Evolutionary conservation across 2,113 vertebrate genomes (phyloP).

Genomic region (Progne subis): DNA sequence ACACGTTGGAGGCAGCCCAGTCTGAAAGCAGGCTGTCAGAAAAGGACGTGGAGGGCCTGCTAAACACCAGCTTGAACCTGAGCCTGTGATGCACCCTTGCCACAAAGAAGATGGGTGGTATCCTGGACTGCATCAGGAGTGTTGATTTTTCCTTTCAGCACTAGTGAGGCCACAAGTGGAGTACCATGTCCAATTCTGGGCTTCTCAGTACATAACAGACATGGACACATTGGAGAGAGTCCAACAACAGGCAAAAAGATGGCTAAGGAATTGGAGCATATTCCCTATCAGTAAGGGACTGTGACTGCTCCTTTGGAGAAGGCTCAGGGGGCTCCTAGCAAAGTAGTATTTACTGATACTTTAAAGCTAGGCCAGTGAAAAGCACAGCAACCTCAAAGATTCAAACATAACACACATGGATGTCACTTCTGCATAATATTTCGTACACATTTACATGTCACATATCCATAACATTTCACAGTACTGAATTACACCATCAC

Average conservation of each 20-base stretch:
- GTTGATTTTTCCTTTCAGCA: background rate
- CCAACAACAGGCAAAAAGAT: background rate
- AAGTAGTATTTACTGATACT: constrained; percentile 51
- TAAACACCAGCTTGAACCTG: background rate
- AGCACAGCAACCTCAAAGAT: constrained; percentile 51
- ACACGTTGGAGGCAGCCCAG: background rate
- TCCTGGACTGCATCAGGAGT: background rate
- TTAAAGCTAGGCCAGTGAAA: constrained; percentile 53
- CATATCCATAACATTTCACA: background rate
- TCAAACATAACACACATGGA: constrained; percentile 53
- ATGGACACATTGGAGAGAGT: background rate
- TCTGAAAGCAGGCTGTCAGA: background rate
- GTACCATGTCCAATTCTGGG: background rate
- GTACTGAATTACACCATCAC: background rate
- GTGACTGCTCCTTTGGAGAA: background rate
- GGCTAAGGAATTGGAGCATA: background rate
- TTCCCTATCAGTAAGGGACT: background rate
- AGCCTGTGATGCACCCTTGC: background rate
- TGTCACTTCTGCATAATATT: constrained; percentile 58
- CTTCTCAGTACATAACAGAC: background rate
- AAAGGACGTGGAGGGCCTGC: background rate
- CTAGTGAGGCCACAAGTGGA: background rate
- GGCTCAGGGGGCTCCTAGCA: background rate
- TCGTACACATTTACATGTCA: background rate
- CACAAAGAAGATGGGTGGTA: background rate